Conservation (phyloP, 2,797 vertebrate genomes). For the Tokudaia tokunoshimensis region DNA sequence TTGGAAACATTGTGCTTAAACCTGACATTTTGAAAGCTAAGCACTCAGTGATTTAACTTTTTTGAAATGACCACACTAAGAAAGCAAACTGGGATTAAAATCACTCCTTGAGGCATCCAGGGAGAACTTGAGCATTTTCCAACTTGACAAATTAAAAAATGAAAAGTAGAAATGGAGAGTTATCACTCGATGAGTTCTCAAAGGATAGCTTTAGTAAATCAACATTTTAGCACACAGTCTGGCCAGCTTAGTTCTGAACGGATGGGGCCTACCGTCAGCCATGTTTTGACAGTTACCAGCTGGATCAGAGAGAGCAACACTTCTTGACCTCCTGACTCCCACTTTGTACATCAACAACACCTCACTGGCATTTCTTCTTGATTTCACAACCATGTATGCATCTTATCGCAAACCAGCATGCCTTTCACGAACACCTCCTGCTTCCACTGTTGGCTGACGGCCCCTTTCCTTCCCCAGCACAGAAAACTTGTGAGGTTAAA, state of each 20-base stretch:
- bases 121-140: constrained; percentile 50
- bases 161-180: constrained; percentile 4
- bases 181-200: constrained; percentile 38
- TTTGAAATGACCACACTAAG: not conserved
- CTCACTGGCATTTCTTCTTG: not conserved
- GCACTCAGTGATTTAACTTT: constrained; percentile 17
- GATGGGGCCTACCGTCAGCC: not conserved
- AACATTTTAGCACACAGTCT: constrained; percentile 54
- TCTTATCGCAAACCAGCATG: constrained; percentile 50
- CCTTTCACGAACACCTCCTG: not conserved
- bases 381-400: constrained; percentile 57
- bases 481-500: not conserved
- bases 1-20: not conserved
- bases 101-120: not conserved
- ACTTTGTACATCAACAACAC: constrained; percentile 16
- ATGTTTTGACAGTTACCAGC: not conserved
- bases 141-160: constrained; percentile 68
- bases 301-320: not conserved
- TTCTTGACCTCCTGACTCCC: not conserved
- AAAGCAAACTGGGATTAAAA: constrained; percentile 51
- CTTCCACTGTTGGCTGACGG: constrained; percentile 60
- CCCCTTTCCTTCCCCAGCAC: constrained; percentile 36
- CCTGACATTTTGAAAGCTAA: not conserved
- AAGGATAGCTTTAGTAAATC: constrained; percentile 14
- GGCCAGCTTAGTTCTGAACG: constrained; percentile 32